Conservation (phyloP, 2,888 invertebrate species). For the Hydropsyche betteni region DNA sequence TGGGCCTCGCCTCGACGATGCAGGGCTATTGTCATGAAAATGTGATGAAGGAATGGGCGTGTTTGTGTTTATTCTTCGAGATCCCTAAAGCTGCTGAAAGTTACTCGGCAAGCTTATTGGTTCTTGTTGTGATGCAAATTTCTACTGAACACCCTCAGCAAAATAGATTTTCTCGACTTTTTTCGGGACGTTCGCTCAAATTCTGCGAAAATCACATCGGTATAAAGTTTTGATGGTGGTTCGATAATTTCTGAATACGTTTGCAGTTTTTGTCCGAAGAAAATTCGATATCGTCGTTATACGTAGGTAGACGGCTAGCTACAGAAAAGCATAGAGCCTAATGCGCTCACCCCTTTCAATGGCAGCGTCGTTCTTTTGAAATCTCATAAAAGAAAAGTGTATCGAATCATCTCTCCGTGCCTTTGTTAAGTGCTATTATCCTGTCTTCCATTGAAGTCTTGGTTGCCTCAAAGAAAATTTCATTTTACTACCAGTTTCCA, state of each 20-base stretch:
- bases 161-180: background rate
- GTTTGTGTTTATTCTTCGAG: slow-evolving; percentile 49
- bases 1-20: background rate
- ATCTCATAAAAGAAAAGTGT: slow-evolving; percentile 49
- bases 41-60: slow-evolving; percentile 50
- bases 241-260: no score
- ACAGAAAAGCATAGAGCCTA: no score
- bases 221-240: no score
- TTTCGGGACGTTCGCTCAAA: no score
- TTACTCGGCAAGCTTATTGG: slow-evolving; percentile 47
- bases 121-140: slow-evolving; percentile 51
- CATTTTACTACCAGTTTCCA: slow-evolving; percentile 43
- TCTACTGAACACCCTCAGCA: background rate
- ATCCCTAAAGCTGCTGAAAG: slow-evolving; percentile 42
- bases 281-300: no score
- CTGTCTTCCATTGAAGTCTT: slow-evolving; percentile 40
- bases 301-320: no score
- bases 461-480: slow-evolving; percentile 37
- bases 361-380: slow-evolving; percentile 41
- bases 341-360: slow-evolving; percentile 18
- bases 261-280: no score
- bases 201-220: no score
- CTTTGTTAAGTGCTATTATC: slow-evolving; percentile 48
- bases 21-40: slow-evolving; percentile 48
- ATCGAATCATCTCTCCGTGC: slow-evolving; percentile 42